Evolutionary conservation across 2,797 vertebrate genomes (phyloP).

Genomic region (Brotula barbata): DNA sequence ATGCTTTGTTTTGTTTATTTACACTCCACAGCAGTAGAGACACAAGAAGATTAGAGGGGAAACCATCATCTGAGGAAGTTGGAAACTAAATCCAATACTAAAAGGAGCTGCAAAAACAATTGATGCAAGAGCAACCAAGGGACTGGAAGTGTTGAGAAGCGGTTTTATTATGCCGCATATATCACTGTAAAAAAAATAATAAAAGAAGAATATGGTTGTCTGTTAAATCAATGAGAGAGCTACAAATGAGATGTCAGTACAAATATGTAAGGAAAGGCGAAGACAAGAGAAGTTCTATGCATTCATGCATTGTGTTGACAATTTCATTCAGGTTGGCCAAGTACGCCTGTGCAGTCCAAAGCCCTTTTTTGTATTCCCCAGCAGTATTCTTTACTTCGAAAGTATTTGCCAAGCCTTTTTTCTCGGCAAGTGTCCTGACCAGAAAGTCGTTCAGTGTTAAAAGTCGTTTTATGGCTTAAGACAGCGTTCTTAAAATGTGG

Average conservation of each 20-base stretch:
- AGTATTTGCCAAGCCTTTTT: slow-evolving; percentile 9
- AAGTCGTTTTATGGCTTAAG: background rate
- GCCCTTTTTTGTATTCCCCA: slow-evolving; percentile 1
- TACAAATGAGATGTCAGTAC: background rate
- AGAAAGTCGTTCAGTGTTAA: background rate
- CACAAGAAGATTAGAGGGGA: background rate
- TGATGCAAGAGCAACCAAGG: background rate
- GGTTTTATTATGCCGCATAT: background rate
- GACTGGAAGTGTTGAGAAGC: background rate
- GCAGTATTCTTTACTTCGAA: slow-evolving; percentile 19
- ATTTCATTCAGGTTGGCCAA: background rate
- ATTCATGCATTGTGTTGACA: background rate
- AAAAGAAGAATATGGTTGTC: background rate
- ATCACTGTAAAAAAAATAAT: background rate
- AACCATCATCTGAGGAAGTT: background rate
- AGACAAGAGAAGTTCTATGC: background rate
- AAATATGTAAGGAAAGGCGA: background rate
- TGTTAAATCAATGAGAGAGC: background rate
- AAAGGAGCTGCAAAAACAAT: background rate
- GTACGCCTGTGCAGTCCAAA: slow-evolving; percentile 7
- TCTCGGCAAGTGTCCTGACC: slow-evolving; percentile 1
- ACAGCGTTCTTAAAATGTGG: background rate
- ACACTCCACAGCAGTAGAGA: background rate
- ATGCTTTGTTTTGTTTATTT: background rate
- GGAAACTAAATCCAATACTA: background rate